phyloP scores from a whole-genome alignment of 2,888 invertebrate species.

The Meganola albula region DNA sequence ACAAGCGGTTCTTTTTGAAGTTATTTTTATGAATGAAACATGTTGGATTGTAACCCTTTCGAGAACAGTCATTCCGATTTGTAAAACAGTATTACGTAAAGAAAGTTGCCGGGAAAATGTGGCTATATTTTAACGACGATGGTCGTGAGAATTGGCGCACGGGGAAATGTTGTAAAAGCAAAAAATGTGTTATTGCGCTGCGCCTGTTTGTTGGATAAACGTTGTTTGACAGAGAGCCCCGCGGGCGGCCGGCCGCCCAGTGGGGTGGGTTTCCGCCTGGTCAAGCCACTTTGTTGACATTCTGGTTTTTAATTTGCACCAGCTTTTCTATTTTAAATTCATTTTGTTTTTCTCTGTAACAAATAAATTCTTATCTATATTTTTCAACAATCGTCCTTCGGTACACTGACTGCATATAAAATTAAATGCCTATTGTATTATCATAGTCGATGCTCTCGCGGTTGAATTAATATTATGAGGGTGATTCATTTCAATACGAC shows the following conservation, averaged over 20 bases:
- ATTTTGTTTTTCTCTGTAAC: conserved; percentile 25
- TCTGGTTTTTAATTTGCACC: conserved; percentile 50
- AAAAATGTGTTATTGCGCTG: conserved; percentile 63
- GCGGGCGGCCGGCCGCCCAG: conserved; percentile 23
- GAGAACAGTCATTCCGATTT: no score
- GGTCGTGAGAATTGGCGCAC: conserved; percentile 43
- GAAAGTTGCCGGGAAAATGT: conserved; percentile 37
- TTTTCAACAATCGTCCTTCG: no score
- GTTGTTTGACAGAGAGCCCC: conserved; percentile 61
- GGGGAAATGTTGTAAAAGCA: conserved; percentile 51
- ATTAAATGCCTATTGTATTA: conserved; percentile 13
- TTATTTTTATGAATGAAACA: conserved; percentile 12
- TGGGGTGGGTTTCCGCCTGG: conserved; percentile 29
- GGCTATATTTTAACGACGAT: conserved; percentile 38
- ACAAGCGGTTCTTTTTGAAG: no score
- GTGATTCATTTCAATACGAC: conserved; percentile 53
- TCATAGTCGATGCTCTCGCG: conserved; percentile 19
- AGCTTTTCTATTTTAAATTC: conserved; percentile 32
- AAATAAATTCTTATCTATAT: conserved; percentile 21
- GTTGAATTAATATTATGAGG: conserved; percentile 49
- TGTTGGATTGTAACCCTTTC: no score
- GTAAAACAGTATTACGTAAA: conserved; percentile 29
- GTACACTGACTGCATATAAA: not conserved
- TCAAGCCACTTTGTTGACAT: conserved; percentile 54
- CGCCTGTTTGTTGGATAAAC: conserved; percentile 62